phyloP scores from a whole-genome alignment of 2,888 invertebrate genomes.

The Ennomos quercinarius region DNA sequence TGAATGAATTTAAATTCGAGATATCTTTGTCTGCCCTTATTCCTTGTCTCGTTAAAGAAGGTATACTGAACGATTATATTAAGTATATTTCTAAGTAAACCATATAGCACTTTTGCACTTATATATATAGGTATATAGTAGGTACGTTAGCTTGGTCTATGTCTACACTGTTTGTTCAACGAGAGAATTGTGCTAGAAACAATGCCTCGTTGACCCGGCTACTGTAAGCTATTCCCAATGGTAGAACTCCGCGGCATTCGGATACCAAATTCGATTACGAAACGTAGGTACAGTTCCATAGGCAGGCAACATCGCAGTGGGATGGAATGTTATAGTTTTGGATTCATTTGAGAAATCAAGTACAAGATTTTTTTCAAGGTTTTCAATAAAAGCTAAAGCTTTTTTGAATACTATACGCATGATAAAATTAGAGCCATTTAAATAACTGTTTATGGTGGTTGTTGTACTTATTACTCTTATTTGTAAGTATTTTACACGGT shows the following conservation, averaged over 20 bases:
- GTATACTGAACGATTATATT: not conserved
- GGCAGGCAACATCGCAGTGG: conserved; percentile 6
- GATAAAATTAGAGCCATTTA: too few relatives aligned
- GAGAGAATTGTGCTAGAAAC: conserved; percentile 28
- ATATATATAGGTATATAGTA: too few relatives aligned
- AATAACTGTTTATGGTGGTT: too few relatives aligned
- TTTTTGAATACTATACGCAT: too few relatives aligned
- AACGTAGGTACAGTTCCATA: conserved; percentile 22
- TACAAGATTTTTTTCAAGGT: too few relatives aligned
- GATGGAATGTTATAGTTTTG: conserved; percentile 18
- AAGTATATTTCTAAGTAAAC: not conserved
- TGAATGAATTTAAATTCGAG: conserved; percentile 45
- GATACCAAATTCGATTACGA: conserved; percentile 27
- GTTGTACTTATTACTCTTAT: too few relatives aligned
- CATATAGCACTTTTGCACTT: conserved; percentile 3
- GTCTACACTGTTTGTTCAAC: conserved; percentile 13
- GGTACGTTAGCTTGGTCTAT: not conserved
- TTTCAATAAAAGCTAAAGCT: too few relatives aligned
- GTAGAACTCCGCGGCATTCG: conserved; percentile 23
- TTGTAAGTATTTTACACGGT: too few relatives aligned
- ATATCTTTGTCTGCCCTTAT: conserved; percentile 23
- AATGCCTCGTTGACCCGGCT: conserved; percentile 29
- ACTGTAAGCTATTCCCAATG: conserved; percentile 27
- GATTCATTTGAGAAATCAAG: too few relatives aligned
- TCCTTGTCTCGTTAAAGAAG: conserved; percentile 1